Evolutionary conservation across 2,113 vertebrate species (phyloP).

Genomic region (Zapus hudsonius): DNA sequence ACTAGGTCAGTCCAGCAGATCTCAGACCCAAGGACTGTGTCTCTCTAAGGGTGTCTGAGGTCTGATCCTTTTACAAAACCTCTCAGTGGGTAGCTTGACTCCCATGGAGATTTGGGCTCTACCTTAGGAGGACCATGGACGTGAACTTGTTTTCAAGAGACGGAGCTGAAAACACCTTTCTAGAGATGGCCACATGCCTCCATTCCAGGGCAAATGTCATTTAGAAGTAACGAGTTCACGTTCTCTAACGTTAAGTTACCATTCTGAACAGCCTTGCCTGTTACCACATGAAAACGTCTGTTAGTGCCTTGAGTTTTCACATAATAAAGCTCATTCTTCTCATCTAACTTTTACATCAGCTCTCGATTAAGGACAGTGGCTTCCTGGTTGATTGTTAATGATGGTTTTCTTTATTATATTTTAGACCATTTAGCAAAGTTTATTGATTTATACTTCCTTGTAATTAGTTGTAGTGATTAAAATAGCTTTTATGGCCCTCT

Average conservation of each 20-base stretch:
- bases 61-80: background rate
- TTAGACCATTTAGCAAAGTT: slow-evolving; percentile 78
- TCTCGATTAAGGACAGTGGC: slow-evolving; percentile 68
- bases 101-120: background rate
- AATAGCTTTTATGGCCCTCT: slow-evolving; percentile 78
- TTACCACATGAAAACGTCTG: slow-evolving; percentile 49
- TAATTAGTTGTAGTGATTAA: slow-evolving; percentile 81
- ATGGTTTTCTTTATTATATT: slow-evolving; percentile 80
- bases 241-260: slow-evolving; percentile 52
- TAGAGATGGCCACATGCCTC: background rate
- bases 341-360: slow-evolving; percentile 67
- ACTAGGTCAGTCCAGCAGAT: background rate
- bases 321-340: slow-evolving; percentile 60
- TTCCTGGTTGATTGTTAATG: slow-evolving; percentile 78
- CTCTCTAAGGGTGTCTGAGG: background rate
- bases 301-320: slow-evolving; percentile 34
- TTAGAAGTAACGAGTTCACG: slow-evolving; percentile 29
- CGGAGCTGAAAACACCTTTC: background rate
- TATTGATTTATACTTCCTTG: slow-evolving; percentile 82
- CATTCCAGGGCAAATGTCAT: background rate
- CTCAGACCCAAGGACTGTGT: background rate
- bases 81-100: background rate
- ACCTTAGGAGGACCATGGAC: background rate
- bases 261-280: background rate
- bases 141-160: background rate